Evolutionary conservation across 2,797 vertebrate genomes (phyloP).

Genomic region (Amphiprion clarkii): DNA sequence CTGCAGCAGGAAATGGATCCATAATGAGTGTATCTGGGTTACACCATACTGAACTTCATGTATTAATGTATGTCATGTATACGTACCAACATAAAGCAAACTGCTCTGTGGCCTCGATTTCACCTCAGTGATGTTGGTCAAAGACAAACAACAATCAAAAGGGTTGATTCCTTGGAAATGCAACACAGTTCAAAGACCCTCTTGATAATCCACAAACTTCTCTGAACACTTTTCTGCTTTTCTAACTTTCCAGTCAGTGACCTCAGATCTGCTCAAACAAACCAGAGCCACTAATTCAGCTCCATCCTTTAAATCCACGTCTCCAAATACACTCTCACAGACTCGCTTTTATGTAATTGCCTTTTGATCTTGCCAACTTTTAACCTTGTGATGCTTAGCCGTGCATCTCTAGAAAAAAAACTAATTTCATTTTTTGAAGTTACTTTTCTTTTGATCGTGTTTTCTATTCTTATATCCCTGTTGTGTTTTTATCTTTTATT

Average conservation of each 20-base stretch:
- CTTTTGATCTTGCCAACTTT: slow-evolving; percentile 60
- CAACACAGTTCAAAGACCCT: neutral
- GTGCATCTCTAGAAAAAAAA: slow-evolving; percentile 20
- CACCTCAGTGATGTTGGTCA: neutral
- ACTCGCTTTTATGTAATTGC: slow-evolving; percentile 41
- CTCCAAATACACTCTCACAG: slow-evolving; percentile 20
- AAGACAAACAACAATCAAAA: neutral
- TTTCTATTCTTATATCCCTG: slow-evolving; percentile 29
- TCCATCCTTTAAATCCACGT: slow-evolving; percentile 7
- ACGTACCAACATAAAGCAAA: neutral
- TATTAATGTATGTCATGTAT: neutral
- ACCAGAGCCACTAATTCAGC: slow-evolving; percentile 10
- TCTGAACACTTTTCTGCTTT: neutral
- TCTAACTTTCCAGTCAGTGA: neutral
- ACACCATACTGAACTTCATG: neutral
- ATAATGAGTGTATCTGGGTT: slow-evolving; percentile 17
- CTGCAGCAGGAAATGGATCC: slow-evolving; percentile 9
- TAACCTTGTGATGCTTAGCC: slow-evolving; percentile 37
- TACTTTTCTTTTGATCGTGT: slow-evolving; percentile 50
- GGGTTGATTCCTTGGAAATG: neutral
- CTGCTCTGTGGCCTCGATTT: neutral
- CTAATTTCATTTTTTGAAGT: slow-evolving; percentile 14
- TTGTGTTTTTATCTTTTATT: slow-evolving; percentile 12
- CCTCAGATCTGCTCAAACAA: neutral
- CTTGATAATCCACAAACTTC: too few relatives aligned